phyloP scores from a whole-genome alignment of 2,113 vertebrate genomes.

The Larimichthys crocea region DNA sequence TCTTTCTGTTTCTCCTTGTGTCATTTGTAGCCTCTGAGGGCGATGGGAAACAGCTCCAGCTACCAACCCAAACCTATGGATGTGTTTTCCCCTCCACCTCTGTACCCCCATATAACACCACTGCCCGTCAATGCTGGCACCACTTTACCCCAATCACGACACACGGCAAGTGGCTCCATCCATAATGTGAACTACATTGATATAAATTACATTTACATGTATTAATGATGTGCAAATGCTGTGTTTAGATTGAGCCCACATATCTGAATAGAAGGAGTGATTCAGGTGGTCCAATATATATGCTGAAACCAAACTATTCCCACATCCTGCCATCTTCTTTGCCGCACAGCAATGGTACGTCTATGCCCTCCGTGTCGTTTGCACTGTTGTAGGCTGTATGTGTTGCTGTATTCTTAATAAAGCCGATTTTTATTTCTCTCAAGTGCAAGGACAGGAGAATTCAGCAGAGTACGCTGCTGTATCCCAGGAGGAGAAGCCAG shows the following conservation, averaged over 20 bases:
- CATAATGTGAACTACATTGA: neutral
- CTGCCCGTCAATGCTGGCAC: conserved; percentile 21
- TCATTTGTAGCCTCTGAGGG: conserved; percentile 50
- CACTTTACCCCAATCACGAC: conserved; percentile 43
- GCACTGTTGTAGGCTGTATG: neutral
- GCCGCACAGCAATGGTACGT: conserved; percentile 68
- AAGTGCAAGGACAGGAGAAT: conserved; percentile 69
- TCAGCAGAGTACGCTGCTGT: conserved; percentile 58
- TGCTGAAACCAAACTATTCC: conserved; percentile 49
- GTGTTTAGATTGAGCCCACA: conserved; percentile 53
- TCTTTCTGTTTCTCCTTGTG: conserved; percentile 13
- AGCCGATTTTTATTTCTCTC: conserved; percentile 26
- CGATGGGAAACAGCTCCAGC: conserved; percentile 47
- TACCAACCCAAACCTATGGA: conserved; percentile 58
- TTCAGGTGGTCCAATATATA: conserved; percentile 30
- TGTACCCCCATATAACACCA: conserved; percentile 44
- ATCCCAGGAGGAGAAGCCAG: conserved; percentile 69
- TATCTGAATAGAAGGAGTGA: conserved; percentile 57
- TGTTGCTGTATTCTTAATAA: neutral
- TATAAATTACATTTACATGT: neutral
- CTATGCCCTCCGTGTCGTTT: neutral
- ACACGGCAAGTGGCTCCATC: conserved; percentile 50
- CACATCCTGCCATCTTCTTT: conserved; percentile 42
- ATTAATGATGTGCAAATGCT: conserved; percentile 1
- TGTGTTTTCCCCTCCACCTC: conserved; percentile 45